Evolutionary conservation across 2,113 vertebrate species (phyloP).

Genomic region (Thamnaconus septentrionalis): DNA sequence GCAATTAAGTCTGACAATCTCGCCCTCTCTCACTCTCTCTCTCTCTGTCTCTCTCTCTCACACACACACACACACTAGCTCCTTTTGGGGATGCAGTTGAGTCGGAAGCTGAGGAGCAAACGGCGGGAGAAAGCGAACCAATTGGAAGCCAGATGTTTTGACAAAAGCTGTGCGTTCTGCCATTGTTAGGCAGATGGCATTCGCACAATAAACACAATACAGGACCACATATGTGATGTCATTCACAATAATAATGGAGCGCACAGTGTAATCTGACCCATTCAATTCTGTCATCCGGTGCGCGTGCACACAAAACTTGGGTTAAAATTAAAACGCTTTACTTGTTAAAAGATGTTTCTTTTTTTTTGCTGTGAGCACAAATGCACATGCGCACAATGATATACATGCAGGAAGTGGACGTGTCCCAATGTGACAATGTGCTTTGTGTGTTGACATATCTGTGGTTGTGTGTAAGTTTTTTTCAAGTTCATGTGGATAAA

Average conservation of each 20-base stretch:
- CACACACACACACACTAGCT: conserved; percentile 9
- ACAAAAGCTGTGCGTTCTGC: conserved; percentile 33
- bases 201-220: conserved; percentile 25
- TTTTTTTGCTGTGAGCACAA: not conserved
- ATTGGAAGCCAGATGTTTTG: conserved; percentile 59
- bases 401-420: not conserved
- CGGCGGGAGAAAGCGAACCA: conserved; percentile 22
- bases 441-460: not conserved
- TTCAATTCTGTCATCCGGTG: conserved; percentile 7
- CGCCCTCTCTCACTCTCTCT: not conserved
- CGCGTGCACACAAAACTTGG: too few species aligned
- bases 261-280: conserved; percentile 5
- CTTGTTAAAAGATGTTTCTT: too few species aligned
- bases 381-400: not conserved
- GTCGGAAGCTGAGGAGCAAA: conserved; percentile 38
- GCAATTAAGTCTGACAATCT: conserved; percentile 55
- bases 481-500: too few species aligned
- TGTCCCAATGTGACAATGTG: not conserved
- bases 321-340: too few species aligned
- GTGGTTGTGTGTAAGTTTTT: too few species aligned
- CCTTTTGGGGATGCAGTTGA: conserved; percentile 40
- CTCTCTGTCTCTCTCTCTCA: not conserved
- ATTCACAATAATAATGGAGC: conserved; percentile 20
- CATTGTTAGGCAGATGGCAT: conserved; percentile 38
- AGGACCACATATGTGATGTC: conserved; percentile 30